phyloP scores from a whole-genome alignment of 2,888 invertebrate genomes.

The Nasonovia ribisnigri region DNA sequence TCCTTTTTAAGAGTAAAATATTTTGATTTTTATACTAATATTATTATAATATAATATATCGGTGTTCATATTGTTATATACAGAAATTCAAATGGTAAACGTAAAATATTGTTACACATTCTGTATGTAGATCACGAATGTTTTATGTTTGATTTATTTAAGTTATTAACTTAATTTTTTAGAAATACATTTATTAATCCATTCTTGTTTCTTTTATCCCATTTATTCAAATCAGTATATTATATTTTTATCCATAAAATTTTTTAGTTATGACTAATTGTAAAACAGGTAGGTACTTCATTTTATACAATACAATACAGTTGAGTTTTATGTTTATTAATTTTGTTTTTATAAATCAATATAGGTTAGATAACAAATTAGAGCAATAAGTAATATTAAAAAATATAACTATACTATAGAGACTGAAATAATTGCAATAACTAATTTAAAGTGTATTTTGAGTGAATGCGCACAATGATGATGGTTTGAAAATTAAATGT shows the following conservation, averaged over 20 bases:
- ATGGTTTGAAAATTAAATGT: not conserved
- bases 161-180: constrained; percentile 12
- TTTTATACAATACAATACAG: not conserved
- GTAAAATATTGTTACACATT: not conserved
- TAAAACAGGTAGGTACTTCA: not conserved
- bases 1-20: not conserved
- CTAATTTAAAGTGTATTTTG: not conserved
- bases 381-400: not conserved
- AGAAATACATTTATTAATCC: not conserved
- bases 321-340: not conserved
- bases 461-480: not conserved
- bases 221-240: constrained; percentile 23
- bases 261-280: not conserved
- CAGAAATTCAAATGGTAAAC: not conserved
- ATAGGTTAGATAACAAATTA: not conserved
- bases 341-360: not conserved
- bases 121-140: constrained; percentile 26
- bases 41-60: not conserved
- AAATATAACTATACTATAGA: not conserved
- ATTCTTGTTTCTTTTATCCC: not conserved
- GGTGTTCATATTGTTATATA: not conserved
- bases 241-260: not conserved
- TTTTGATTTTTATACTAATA: not conserved
- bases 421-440: not conserved
- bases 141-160: constrained; percentile 28